Conservation (phyloP, 2,797 vertebrate genomes). For the Poliocrania exsul region DNA sequence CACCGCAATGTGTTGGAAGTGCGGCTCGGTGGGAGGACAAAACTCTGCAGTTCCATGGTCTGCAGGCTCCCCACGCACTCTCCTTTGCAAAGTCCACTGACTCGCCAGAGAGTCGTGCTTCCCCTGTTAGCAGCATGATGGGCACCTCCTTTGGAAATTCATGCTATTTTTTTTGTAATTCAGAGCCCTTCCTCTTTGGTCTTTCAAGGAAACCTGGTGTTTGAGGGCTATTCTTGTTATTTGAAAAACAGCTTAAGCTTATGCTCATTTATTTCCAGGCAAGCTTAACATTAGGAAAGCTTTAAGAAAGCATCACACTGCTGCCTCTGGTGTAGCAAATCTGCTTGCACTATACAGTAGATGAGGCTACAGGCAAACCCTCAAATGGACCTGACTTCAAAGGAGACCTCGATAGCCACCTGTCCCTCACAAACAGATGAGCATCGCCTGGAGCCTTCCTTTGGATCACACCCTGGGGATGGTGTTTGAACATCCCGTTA, state of each 20-base stretch:
- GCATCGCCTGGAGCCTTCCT: background rate
- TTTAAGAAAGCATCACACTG: background rate
- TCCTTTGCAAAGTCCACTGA: background rate
- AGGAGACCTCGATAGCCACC: background rate
- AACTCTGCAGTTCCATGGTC: background rate
- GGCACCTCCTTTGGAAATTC: background rate
- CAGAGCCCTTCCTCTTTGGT: background rate
- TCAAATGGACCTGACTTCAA: background rate
- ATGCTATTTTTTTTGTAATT: rapidly evolving
- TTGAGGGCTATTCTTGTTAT: background rate
- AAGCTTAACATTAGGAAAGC: background rate
- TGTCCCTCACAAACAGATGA: background rate
- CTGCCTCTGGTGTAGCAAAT: background rate
- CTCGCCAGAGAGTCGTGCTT: background rate
- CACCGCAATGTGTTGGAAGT: background rate
- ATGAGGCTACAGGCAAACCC: background rate
- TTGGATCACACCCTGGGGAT: background rate
- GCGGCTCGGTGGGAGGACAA: background rate
- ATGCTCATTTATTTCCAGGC: background rate
- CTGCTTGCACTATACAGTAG: background rate
- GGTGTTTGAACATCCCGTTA: background rate
- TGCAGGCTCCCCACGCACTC: background rate
- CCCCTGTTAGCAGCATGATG: background rate
- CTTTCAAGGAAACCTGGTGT: background rate
- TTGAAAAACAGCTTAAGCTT: background rate